phyloP scores from a whole-genome alignment of 2,888 invertebrate species.

The Dromius quadrimaculatus region DNA sequence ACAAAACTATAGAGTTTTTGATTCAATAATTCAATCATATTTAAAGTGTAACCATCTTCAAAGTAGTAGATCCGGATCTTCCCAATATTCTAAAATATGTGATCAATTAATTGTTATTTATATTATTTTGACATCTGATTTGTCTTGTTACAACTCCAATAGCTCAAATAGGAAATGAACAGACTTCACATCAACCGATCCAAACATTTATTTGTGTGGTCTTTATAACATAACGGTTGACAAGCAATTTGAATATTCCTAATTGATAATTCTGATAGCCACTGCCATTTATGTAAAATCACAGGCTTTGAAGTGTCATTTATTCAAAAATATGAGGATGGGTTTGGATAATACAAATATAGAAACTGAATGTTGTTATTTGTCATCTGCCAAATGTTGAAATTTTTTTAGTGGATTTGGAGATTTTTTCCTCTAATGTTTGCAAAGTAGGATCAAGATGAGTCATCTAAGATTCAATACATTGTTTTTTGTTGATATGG shows the following conservation, averaged over 20 bases:
- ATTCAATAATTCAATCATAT: no score
- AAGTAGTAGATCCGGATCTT: no score
- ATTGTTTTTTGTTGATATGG: no score
- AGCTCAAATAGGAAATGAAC: conserved; percentile 44
- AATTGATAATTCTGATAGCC: conserved; percentile 17
- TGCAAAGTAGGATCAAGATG: no score
- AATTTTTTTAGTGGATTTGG: conserved; percentile 21
- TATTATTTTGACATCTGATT: conserved; percentile 40
- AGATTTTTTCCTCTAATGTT: conserved; percentile 28
- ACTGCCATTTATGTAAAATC: conserved; percentile 23
- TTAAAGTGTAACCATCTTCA: no score
- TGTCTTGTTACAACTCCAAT: background rate
- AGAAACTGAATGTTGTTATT: conserved; percentile 11
- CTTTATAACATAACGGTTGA: conserved; percentile 29
- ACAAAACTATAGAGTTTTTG: no score
- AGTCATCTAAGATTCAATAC: no score
- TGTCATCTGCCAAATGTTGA: conserved; percentile 13
- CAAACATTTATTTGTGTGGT: conserved; percentile 20
- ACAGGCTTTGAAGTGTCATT: conserved; percentile 32
- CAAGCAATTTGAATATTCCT: conserved; percentile 11
- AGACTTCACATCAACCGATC: conserved; percentile 1
- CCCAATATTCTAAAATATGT: no score
- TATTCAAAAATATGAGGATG: conserved; percentile 24
- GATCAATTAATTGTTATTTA: conserved; percentile 43
- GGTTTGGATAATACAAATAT: conserved; percentile 8